These are phyloP conservation scores for Pachyseris speciosa DNA, from an alignment of 64 coral and sea anemone genomes.

Conservation along the genomic window DNA sequence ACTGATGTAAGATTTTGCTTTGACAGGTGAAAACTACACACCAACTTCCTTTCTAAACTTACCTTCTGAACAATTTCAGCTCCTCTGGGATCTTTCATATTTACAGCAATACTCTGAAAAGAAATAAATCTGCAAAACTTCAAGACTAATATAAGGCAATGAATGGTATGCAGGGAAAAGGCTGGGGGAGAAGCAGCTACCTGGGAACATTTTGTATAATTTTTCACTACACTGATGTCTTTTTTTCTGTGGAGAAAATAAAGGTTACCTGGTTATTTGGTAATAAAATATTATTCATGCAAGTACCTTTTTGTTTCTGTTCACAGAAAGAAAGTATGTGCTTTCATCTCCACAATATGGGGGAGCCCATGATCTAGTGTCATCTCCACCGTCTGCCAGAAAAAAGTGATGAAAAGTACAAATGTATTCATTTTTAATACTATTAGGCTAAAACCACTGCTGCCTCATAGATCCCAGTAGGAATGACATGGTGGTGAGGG, in stretches of 20 bases:
- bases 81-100: conserved; percentile 84
- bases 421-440: too few species aligned
- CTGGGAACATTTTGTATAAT: too few species aligned
- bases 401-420: neutral
- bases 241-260: too few species aligned
- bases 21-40: too few species aligned
- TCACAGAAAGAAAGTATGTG: conserved; percentile 90
- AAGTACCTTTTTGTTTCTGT: conserved; percentile 89
- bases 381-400: conserved; percentile 79
- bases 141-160: neutral
- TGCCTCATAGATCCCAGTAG: too few species aligned
- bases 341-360: conserved; percentile 83
- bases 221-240: too few species aligned
- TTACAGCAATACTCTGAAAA: conserved; percentile 82
- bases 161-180: neutral
- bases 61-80: conserved; percentile 79
- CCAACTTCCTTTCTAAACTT: too few species aligned
- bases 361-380: conserved; percentile 89
- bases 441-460: too few species aligned
- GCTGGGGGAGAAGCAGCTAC: too few species aligned
- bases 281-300: neutral
- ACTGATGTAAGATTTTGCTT: neutral
- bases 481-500: too few species aligned
- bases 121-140: neutral
- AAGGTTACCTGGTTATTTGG: too few species aligned